phyloP scores from a whole-genome alignment of 2,797 vertebrate genomes.

The Australoheros facetus region DNA sequence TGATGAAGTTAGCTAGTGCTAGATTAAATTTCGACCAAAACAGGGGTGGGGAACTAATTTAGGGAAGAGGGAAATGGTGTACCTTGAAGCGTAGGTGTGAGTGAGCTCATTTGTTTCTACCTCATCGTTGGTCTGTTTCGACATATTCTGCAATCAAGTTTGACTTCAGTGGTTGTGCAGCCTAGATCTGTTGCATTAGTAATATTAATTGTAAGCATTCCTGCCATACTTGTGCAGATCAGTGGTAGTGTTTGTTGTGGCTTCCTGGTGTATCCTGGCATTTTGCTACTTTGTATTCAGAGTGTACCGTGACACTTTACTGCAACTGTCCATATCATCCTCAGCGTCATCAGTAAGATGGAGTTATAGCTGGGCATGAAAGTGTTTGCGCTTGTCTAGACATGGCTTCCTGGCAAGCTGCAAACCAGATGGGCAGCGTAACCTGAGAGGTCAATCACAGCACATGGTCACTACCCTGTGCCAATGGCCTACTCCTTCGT shows the following conservation, averaged over 20 bases:
- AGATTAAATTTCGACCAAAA: background rate
- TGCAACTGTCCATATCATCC: background rate
- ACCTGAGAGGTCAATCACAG: constrained; percentile 32
- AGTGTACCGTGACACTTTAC: background rate
- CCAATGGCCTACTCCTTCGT: background rate
- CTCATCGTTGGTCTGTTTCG: constrained; percentile 14
- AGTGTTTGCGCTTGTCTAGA: constrained; percentile 8
- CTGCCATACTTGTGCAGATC: constrained; percentile 3
- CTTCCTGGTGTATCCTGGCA: constrained; percentile 4
- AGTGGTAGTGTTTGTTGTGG: background rate
- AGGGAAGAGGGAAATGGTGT: background rate
- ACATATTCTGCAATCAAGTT: background rate
- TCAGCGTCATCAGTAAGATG: background rate
- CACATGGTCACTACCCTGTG: constrained; percentile 1
- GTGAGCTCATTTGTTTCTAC: background rate
- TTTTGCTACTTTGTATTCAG: background rate
- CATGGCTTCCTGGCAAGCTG: constrained; percentile 2
- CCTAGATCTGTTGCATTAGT: background rate
- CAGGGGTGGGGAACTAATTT: background rate
- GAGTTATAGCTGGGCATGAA: constrained; percentile 3
- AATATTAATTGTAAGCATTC: constrained; percentile 24
- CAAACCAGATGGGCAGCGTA: constrained; percentile 31
- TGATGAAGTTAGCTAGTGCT: background rate
- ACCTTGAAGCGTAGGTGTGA: constrained; percentile 14
- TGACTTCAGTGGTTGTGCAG: background rate